Evolutionary conservation across 2,113 vertebrate genomes (phyloP).

Genomic region (Cyanocitta stelleri): DNA sequence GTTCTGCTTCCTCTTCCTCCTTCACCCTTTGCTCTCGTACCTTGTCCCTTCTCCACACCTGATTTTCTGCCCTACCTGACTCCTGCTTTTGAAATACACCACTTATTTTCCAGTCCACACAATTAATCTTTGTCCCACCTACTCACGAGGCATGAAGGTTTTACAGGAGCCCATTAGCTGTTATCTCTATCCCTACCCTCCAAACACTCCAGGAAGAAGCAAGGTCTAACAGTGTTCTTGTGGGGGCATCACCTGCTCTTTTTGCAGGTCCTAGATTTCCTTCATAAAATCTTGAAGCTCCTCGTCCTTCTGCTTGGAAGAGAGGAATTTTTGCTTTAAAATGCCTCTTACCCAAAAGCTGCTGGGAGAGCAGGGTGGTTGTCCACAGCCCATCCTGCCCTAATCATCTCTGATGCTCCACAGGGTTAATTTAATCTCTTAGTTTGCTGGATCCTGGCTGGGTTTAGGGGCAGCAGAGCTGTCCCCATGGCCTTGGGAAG

Average conservation of each 20-base stretch:
- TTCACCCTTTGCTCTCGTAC: background rate
- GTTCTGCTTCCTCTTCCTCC: slow-evolving; percentile 20
- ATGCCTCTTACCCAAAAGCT: background rate
- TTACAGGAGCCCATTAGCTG: slow-evolving; percentile 34
- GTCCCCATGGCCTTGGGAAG: background rate
- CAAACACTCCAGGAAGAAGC: background rate
- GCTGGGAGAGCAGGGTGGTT: background rate
- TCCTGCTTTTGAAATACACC: background rate
- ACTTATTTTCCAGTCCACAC: background rate
- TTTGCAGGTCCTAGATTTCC: background rate
- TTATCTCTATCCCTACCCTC: background rate
- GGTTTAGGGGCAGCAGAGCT: background rate
- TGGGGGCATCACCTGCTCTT: background rate
- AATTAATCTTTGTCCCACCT: slow-evolving; percentile 45
- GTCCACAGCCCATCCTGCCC: background rate
- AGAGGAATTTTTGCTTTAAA: background rate
- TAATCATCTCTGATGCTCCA: accelerated
- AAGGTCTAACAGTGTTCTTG: background rate
- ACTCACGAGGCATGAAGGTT: slow-evolving; percentile 4
- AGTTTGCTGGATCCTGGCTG: background rate
- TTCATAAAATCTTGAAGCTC: background rate
- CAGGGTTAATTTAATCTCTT: background rate
- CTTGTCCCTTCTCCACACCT: background rate
- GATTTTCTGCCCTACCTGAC: background rate
- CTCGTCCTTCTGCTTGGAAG: background rate